Percentiles rank a stretch among this genome's conserved stretches.
These are phyloP conservation scores for Plemyria rubiginata DNA, from an alignment of 2,888 invertebrate genomes.

Conservation along the genomic window DNA sequence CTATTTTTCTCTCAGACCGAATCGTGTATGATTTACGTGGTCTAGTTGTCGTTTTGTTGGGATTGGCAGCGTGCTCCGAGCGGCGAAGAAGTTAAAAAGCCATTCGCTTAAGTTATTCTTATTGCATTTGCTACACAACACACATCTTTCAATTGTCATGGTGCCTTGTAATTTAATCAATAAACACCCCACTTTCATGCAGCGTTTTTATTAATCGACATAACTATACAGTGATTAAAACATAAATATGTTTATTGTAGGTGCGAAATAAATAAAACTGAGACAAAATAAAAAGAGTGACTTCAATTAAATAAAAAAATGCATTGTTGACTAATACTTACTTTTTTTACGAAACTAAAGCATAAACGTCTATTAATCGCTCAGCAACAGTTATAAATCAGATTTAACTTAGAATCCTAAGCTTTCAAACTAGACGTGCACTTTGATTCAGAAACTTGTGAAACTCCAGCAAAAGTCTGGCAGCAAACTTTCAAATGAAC, in stretches of 20 bases:
- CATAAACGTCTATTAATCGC: not conserved
- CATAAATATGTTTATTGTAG: too few species aligned
- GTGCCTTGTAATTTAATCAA: constrained; percentile 16
- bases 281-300: too few species aligned
- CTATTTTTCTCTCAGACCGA: constrained; percentile 1
- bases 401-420: constrained; percentile 35
- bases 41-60: constrained; percentile 20
- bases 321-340: too few species aligned
- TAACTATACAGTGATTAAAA: too few species aligned
- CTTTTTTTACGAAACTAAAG: constrained; percentile 5
- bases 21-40: constrained; percentile 24
- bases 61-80: constrained; percentile 19
- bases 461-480: constrained; percentile 32
- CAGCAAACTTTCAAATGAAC: constrained; percentile 36
- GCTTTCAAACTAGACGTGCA: constrained; percentile 31
- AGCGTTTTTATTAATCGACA: not conserved
- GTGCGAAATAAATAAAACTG: too few species aligned
- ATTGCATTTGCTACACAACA: constrained; percentile 37
- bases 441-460: constrained; percentile 30
- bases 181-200: constrained; percentile 20
- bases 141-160: constrained; percentile 39
- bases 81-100: constrained; percentile 41
- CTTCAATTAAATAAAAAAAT: too few species aligned
- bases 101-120: constrained; percentile 35
- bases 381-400: constrained; percentile 28